Evolutionary conservation across 2,797 vertebrate genomes (phyloP).

Genomic region (Myotis pilosus): DNA sequence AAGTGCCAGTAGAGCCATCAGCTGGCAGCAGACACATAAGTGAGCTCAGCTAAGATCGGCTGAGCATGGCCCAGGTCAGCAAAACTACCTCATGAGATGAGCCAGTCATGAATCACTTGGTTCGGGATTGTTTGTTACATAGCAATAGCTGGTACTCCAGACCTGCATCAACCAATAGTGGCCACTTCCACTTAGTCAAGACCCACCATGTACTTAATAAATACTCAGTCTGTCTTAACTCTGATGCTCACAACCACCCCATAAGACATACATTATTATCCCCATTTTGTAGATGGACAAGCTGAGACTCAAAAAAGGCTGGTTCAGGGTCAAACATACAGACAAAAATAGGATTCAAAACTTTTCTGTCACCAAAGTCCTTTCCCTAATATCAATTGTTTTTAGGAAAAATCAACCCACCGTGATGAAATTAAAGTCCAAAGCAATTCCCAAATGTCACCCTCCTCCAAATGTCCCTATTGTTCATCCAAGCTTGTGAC

Average conservation of each 20-base stretch:
- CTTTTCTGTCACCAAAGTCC: neutral
- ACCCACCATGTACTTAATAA: neutral
- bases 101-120: neutral
- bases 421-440: neutral
- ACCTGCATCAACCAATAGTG: neutral
- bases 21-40: neutral
- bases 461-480: neutral
- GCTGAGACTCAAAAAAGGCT: neutral
- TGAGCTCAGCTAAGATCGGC: neutral
- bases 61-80: neutral
- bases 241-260: neutral
- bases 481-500: neutral
- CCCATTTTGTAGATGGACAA: neutral
- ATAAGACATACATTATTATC: neutral
- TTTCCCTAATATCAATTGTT: neutral
- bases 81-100: neutral
- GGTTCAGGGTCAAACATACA: neutral
- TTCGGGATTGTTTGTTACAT: neutral
- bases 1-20: neutral
- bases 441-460: neutral
- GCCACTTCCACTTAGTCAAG: neutral
- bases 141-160: neutral
- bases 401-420: neutral
- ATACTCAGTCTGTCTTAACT: neutral
- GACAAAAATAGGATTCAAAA: neutral